Conservation (phyloP, 2,113 vertebrate species). For the Sakesphorus luctuosus region DNA sequence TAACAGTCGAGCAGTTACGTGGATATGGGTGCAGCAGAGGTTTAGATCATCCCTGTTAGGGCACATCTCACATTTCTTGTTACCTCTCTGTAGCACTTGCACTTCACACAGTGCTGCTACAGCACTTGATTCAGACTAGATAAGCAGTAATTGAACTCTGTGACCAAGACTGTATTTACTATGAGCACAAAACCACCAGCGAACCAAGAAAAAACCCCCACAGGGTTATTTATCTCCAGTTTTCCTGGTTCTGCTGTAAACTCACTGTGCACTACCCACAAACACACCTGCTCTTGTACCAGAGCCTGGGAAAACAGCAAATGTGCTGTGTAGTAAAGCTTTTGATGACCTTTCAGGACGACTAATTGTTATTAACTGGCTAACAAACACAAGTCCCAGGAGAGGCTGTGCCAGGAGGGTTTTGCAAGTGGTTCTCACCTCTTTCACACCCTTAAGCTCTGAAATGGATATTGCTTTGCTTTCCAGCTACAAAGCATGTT, state of each 20-base stretch:
- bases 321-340: not conserved
- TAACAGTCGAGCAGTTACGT: not conserved
- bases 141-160: not conserved
- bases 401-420: not conserved
- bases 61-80: constrained; percentile 31
- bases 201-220: not conserved
- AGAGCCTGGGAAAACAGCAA: not conserved
- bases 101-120: not conserved
- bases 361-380: not conserved
- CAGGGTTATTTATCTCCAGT: not conserved
- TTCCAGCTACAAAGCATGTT: constrained; percentile 44
- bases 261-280: too few relatives aligned
- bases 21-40: not conserved
- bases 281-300: not conserved
- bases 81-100: not conserved
- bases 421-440: not conserved
- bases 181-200: not conserved
- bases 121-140: not conserved
- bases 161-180: not conserved
- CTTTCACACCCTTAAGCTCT: not conserved
- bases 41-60: constrained; percentile 35
- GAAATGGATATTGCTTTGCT: not conserved
- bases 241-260: not conserved
- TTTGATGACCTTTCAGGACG: not conserved
- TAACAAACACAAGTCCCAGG: not conserved